Conservation (phyloP, 2,888 invertebrate species). For the Caenorhabditis virilis region DNA sequence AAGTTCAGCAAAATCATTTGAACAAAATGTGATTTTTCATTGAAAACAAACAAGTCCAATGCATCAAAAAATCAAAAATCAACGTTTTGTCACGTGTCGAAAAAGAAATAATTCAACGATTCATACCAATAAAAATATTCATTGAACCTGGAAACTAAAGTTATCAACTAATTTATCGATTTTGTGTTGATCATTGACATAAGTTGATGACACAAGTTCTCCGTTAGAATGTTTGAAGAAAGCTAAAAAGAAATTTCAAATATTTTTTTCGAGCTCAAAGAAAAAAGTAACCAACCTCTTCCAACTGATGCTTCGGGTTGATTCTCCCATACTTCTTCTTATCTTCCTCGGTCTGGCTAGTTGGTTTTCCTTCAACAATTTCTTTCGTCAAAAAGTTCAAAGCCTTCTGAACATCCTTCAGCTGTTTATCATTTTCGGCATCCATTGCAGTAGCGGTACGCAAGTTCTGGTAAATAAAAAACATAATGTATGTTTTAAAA, state of each 20-base stretch:
- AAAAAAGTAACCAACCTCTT: constrained; percentile 9
- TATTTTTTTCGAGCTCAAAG: not conserved
- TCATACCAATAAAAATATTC: not conserved
- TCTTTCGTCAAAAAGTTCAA: constrained; percentile 49
- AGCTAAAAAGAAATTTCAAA: constrained; percentile 15
- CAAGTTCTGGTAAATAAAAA: constrained; percentile 10
- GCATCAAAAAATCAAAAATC: too few species aligned
- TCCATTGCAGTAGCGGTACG: too few species aligned
- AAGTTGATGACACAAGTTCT: constrained; percentile 25
- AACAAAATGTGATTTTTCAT: too few species aligned
- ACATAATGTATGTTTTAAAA: not conserved
- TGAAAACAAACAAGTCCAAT: too few species aligned
- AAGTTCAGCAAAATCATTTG: too few species aligned
- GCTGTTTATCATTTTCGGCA: constrained; percentile 30
- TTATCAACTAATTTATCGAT: constrained; percentile 28
- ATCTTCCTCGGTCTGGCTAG: constrained; percentile 34
- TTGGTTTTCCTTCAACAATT: constrained; percentile 16
- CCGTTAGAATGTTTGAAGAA: constrained; percentile 22
- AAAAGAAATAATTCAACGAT: too few species aligned
- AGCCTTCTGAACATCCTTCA: constrained; percentile 51
- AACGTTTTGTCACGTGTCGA: too few species aligned
- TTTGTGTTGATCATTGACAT: constrained; percentile 32
- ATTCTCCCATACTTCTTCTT: constrained; percentile 51
- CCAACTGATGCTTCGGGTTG: constrained; percentile 56
- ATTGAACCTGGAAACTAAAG: too few species aligned